Evolutionary conservation across 92 coral and sea anemone species (phyloP).

Genomic region (Zoanthus solanderi): DNA sequence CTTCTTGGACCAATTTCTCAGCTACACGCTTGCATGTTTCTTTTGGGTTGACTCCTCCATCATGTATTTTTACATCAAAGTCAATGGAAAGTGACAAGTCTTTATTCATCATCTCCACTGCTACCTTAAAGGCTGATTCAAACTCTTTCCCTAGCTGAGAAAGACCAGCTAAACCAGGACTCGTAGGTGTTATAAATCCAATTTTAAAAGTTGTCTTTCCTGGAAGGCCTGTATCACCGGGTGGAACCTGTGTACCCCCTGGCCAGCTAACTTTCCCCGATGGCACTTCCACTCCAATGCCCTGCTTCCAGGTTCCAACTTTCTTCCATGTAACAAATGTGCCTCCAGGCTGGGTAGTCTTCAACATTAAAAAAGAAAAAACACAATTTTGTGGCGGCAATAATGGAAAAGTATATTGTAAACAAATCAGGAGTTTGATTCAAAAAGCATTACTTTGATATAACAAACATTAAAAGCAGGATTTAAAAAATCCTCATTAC

Average conservation of each 20-base stretch:
- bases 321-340: constrained; percentile 61
- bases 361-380: not conserved
- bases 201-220: constrained; percentile 96
- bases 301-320: constrained; percentile 91
- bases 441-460: too few relatives aligned
- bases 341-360: constrained; percentile 54
- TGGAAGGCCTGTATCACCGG: constrained; percentile 94
- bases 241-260: constrained; percentile 86
- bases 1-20: constrained; percentile 84
- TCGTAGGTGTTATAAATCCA: constrained; percentile 93
- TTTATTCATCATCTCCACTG: constrained; percentile 97
- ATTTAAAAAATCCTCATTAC: too few relatives aligned
- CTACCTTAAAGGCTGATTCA: constrained; percentile 86
- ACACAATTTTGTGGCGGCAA: not conserved
- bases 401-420: not conserved
- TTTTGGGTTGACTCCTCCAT: constrained; percentile 84
- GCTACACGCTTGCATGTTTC: constrained; percentile 87
- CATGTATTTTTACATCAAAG: constrained; percentile 84
- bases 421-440: not conserved
- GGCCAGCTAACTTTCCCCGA: constrained; percentile 84
- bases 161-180: constrained; percentile 87
- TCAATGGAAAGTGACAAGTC: constrained; percentile 89
- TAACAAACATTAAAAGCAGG: too few relatives aligned
- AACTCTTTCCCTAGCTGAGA: constrained; percentile 90
- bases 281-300: constrained; percentile 79